Evolutionary conservation across 2,888 invertebrate species (phyloP).

Genomic region (Aspidiotus rigidus): DNA sequence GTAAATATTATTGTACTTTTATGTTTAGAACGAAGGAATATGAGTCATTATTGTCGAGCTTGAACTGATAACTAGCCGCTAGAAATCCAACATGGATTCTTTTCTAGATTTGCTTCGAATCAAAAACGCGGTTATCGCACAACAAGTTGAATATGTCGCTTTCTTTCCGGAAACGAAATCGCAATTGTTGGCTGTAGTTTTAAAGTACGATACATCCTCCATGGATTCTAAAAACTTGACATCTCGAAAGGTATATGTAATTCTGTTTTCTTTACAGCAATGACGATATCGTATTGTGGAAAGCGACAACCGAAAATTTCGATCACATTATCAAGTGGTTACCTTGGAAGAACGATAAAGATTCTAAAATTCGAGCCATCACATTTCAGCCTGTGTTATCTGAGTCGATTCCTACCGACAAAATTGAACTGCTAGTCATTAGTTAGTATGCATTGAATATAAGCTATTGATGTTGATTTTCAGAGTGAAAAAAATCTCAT

Average conservation of each 20-base stretch:
- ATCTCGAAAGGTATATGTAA: background rate
- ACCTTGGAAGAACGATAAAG: slow-evolving; percentile 21
- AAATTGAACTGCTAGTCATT: slow-evolving; percentile 15
- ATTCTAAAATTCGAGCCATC: slow-evolving; percentile 28
- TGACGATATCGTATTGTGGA: slow-evolving; percentile 23
- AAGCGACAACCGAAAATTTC: slow-evolving; percentile 10
- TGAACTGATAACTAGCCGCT: background rate
- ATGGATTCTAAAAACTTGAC: background rate
- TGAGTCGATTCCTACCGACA: slow-evolving; percentile 17
- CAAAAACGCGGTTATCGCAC: slow-evolving; percentile 10
- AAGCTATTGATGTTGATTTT: background rate
- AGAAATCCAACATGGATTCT: background rate
- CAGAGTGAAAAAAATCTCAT: background rate
- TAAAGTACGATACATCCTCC: slow-evolving; percentile 11
- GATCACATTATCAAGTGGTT: slow-evolving; percentile 20
- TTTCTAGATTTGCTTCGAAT: slow-evolving; percentile 10
- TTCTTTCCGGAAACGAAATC: slow-evolving; percentile 14
- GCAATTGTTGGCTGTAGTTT: slow-evolving; percentile 19
- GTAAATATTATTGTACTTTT: background rate
- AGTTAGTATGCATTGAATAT: slow-evolving; percentile 2
- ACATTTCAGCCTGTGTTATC: slow-evolving; percentile 24
- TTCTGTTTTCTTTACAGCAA: slow-evolving; percentile 12
- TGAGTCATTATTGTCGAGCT: background rate
- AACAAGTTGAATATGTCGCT: slow-evolving; percentile 15
- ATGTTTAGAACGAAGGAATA: background rate